Conservation (phyloP, 2,113 vertebrate genomes). For the Oostethus manadensis region DNA sequence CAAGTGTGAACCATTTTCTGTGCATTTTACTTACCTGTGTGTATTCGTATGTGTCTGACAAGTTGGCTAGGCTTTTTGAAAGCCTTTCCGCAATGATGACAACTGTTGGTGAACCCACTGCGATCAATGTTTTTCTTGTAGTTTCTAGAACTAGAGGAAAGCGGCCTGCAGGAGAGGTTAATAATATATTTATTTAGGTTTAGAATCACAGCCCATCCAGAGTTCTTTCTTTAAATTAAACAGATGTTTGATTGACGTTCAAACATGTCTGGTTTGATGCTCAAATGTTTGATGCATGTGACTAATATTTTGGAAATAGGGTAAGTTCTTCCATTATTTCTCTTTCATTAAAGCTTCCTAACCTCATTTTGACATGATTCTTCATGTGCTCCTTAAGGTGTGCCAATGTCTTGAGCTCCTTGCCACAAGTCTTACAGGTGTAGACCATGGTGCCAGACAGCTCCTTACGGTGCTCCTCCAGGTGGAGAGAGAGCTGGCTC, state of each 20-base stretch:
- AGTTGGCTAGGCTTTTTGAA: conserved; percentile 98
- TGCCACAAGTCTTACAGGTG: conserved; percentile 84
- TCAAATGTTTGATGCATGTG: neutral
- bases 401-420: conserved; percentile 78
- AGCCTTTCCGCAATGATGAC: conserved; percentile 93
- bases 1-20: neutral
- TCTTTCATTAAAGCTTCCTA: neutral
- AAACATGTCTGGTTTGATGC: neutral
- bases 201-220: too few species aligned
- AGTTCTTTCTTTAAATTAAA: neutral
- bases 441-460: conserved; percentile 77
- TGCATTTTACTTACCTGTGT: conserved; percentile 80
- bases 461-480: conserved; percentile 93
- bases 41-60: conserved; percentile 91
- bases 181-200: neutral
- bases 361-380: conserved; percentile 90
- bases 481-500: conserved; percentile 88
- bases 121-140: conserved; percentile 95
- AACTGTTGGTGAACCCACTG: conserved; percentile 92
- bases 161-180: conserved; percentile 61
- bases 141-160: conserved; percentile 82
- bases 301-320: too few species aligned
- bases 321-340: neutral
- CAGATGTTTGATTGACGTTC: neutral
- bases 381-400: conserved; percentile 91